Evolutionary conservation across 92 coral and sea anemone genomes (phyloP).

Genomic region (Palythoa heliodiscus): DNA sequence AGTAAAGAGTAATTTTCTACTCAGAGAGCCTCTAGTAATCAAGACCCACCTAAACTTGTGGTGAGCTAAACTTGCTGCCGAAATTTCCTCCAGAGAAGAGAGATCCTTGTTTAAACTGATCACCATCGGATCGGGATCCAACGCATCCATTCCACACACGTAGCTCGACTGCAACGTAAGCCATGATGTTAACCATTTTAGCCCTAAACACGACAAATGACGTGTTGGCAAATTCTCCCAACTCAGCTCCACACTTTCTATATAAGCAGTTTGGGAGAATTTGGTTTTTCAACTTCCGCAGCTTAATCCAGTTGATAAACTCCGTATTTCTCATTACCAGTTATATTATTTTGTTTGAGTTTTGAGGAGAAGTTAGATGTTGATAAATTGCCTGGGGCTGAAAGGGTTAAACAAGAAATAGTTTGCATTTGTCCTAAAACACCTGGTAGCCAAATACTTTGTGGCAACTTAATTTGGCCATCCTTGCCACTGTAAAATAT

Average conservation of each 20-base stretch:
- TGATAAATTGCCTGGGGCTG: too few species aligned
- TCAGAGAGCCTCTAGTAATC: not conserved
- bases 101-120: conserved; percentile 81
- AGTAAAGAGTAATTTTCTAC: not conserved
- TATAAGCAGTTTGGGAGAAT: too few species aligned
- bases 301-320: too few species aligned
- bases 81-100: conserved; percentile 90
- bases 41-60: conserved; percentile 89
- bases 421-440: not conserved
- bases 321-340: too few species aligned
- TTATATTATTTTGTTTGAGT: too few species aligned
- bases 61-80: conserved; percentile 87
- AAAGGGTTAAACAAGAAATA: not conserved
- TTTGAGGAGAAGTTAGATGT: too few species aligned
- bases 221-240: too few species aligned
- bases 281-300: too few species aligned
- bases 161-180: conserved; percentile 72
- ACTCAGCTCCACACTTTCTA: too few species aligned
- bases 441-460: not conserved
- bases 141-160: conserved; percentile 88
- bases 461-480: too few species aligned
- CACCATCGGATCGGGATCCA: conserved; percentile 90
- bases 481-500: too few species aligned
- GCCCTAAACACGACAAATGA: too few species aligned
- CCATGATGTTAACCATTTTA: not conserved